Evolutionary conservation across 2,888 invertebrate species (phyloP), one percentile per base, ranked within the genome.

Genomic region (Nomada lathburiana): DNA sequence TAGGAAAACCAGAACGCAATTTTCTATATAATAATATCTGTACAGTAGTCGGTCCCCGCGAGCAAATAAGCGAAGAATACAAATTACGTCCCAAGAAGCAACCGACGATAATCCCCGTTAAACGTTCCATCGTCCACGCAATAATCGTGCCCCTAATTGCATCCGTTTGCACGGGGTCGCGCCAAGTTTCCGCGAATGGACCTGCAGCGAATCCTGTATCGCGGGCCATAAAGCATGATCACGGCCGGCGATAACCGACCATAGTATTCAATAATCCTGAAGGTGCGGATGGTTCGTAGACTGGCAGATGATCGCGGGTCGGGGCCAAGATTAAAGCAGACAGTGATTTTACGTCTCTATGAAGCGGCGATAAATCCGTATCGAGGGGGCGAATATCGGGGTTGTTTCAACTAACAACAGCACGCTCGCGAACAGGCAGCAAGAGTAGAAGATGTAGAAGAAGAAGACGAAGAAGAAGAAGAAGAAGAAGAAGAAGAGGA

Each of bases 341-440:
- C 69, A 82, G 76, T 81, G 86, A 88, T 89, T 90, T 88, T 87
- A 90, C 83, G 86, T 89, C 89, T 89, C 86, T 85, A 88, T 86
- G 83, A 89, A 85, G 78, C 77, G 74, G 47, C 85, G 87, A 88
- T 88, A 87, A 84, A 83, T 83, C 65, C 59, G 73, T 72, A 71
- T 68, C 82, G 65, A 44, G 67, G 44, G 60, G 74, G 71, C 36
- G 29, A 69, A 20, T 62, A 29, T 59, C 70, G 67, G 70, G 75
- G 64, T 69, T 65, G 72, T 64, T 64, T 59, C 57, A 44, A 50
- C 75, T 23, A 36, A 52, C 67, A 78, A 77, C 65, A 69, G 20
- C 70, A 71, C 73, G n/a, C 29, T 52, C 0, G 52, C 50, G 26
- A 57, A 42, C 23, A 20, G 18, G 44, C 23, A 50, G 64, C 23